Evolutionary conservation across 1,140 invertebrate genomes (phyloP), one percentile per base, ranked within the genome.

Genomic region (Nasonia giraulti): DNA sequence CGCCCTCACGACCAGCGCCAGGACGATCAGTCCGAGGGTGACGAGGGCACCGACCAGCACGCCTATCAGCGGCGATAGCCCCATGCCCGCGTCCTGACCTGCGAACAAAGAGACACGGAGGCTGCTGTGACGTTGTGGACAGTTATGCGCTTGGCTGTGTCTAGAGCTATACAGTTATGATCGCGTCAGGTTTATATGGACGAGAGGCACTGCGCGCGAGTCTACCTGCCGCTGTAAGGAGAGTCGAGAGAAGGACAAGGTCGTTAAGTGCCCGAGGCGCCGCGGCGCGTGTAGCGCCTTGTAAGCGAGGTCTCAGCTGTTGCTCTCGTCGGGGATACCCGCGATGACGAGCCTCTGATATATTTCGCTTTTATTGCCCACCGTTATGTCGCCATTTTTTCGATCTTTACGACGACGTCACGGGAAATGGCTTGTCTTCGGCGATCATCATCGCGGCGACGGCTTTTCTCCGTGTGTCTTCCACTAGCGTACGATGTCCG

Each of bases 51-150:
- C 94, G 10, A 94, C 92, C 6, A 94, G 88, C 31, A 95, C 92
- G 3, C 94, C 94, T 69, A 95, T 88, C 33, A 95, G 84, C 1
- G 94, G 94, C 2, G 94, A 94, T 5, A 95, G 88, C 5, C 92
- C 91, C 31, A 95, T 89, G 14, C 94, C 94, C 0, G 92, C 93
- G 82, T 94, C 94, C 83, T 93, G 92, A 55, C 94, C 95, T 95
- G 91, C 12, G 92, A 92, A 87, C 74, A 81, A 8, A 78, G 23
- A 78, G n/a, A 62, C 2, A 20, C 20, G 0, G 17, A 50, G 8
- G 33, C 33, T 44, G 40, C 40, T 44, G 40, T 44, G 40, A 44
- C 40, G 40, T 8, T 44, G 33, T 37, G 40, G 40, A 44, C 40
- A 10, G 40, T 44, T 44, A 44, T 44, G 0, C 7, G 40, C 7